Evolutionary conservation across 92 coral and sea anemone species (phyloP), one percentile per base, ranked within the genome.

Genomic region (Phenganax subtilis): DNA sequence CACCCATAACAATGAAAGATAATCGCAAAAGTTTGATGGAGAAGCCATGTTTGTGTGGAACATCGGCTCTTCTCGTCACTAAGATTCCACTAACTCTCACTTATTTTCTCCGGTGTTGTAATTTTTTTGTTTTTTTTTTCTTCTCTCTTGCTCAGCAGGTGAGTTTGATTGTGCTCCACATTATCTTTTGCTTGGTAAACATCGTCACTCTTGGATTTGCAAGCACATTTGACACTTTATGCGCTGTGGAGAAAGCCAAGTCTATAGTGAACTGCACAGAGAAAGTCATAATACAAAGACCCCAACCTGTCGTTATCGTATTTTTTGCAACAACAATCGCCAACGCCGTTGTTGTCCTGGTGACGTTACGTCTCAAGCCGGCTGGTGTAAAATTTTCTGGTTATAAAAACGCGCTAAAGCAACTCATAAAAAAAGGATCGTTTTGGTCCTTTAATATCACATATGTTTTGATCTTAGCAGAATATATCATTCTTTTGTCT

Each of bases 251-350:
- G 16, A 37, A 78, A 11, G 31, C 56, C 8, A 67, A 65, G 51
- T 78, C 82, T 61, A 52, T 78, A 9, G 60, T 78, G 57, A 78
- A 78, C 67, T 78, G 82, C 16, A 31, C 82, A 10, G 57, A 61
- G 67, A 63, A 78, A 20, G 82, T 78, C 8, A 44, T 78, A 29
- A 12, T 78, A 44, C 30, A 15, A 15, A 78, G 29, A 51, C 82
- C 82, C 16, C 82, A 78, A 62, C 60, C 59, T 61, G n/a, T 78
- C 9, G 82, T 78, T 1, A 16, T 78, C 17, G 71, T 57, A 14
- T 61, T 16, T 15, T 62, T 9, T 15, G 9, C 37, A 7, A 78
- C 68, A 10, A 55, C 73, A 12, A n/a, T 78, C 37, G 14, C 54
- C 57, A 78, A 78, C 72, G 67, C 82, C 53, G 28, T 62, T 16